Conservation (phyloP, 2,888 invertebrate species). For the Aproaerema taeniolella region DNA sequence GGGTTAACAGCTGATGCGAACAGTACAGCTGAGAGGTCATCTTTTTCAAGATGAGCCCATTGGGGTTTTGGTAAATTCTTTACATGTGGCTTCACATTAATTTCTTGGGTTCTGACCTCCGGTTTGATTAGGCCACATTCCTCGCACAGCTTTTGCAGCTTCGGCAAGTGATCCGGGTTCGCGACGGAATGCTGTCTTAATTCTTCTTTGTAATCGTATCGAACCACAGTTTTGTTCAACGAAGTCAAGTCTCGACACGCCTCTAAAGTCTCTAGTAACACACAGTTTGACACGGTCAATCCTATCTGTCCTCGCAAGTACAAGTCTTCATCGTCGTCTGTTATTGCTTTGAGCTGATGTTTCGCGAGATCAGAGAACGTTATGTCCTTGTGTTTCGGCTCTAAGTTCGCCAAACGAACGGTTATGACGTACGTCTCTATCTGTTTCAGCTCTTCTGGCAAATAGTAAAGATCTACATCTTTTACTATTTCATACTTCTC, state of each 20-base stretch:
- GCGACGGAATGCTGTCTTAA: slow-evolving; percentile 50
- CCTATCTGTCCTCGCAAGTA: slow-evolving; percentile 65
- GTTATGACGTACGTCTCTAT: slow-evolving; percentile 60
- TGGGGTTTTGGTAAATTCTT: slow-evolving; percentile 28
- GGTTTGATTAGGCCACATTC: slow-evolving; percentile 35
- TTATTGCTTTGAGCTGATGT: slow-evolving; percentile 38
- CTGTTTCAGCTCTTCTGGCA: slow-evolving; percentile 68
- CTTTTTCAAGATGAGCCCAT: slow-evolving; percentile 72
- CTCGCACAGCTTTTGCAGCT: slow-evolving; percentile 63
- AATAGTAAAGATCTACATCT: slow-evolving; percentile 57
- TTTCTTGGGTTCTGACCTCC: no score
- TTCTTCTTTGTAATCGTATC: slow-evolving; percentile 71
- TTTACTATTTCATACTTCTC: slow-evolving; percentile 61
- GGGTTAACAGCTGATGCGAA: slow-evolving; percentile 63
- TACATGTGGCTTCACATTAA: slow-evolving; percentile 22
- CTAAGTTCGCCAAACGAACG: slow-evolving; percentile 49
- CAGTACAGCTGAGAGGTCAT: slow-evolving; percentile 51
- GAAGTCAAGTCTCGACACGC: slow-evolving; percentile 71
- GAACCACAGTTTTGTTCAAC: slow-evolving; percentile 67
- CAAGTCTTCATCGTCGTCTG: slow-evolving; percentile 45
- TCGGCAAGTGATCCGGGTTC: slow-evolving; percentile 66
- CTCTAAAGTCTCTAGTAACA: slow-evolving; percentile 82
- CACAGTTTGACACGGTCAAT: slow-evolving; percentile 76
- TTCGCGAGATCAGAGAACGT: slow-evolving; percentile 52
- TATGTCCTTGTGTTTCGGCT: slow-evolving; percentile 58